Base-by-base conservation (phyloP, 2,113 vertebrate species). In the Synchiropus splendidus region DNA sequence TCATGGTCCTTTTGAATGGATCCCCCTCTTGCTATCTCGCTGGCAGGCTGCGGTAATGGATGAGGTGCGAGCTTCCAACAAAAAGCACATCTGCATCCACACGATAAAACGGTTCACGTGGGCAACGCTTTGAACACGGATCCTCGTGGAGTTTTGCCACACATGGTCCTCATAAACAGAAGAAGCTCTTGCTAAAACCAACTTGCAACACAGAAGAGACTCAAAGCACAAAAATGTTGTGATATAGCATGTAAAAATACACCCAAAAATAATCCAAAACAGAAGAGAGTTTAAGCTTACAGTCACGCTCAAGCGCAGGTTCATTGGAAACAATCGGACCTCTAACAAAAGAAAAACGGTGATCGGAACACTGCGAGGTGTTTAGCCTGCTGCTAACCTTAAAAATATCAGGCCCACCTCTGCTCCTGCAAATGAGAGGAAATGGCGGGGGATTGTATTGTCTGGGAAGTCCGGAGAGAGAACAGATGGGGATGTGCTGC, bases 401-500 rank as follows among this genome's bases (percentile, higher is more conserved):
- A 73, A 54, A 63, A 67, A 72, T 54, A 41, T 31, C 60, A 31
- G 38, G 39, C 45, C 63, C 74, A 51, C 64, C 73, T 74, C 62
- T 59, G 64, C 58, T 62, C 48, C 36, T 37, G 58, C 54, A 65
- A 64, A 74, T 66, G 61, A 54, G 50, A 61, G 43, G 45, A 56
- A 54, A 72, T 70, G 63, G 64, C 36, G 36, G 63, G 42, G 66
- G 77, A 72, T 69, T 5, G 36, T 74, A 82, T 83, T 84, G 75
- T 75, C 77, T 87, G 83, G 78, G 76, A 74, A 81, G 60, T 79
- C 48, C 57, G 76, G 77, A 78, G 80, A 83, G 72, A 45, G 66
- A 70, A 89, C 91, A 91, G 90, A 95, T 86, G 91, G 91, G 81
- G 88, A 89, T 78, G 85, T 84, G 69, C 86, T 90, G 81, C 88